phyloP scores from a whole-genome alignment of 2,113 vertebrate genomes.

The Fulica atra region DNA sequence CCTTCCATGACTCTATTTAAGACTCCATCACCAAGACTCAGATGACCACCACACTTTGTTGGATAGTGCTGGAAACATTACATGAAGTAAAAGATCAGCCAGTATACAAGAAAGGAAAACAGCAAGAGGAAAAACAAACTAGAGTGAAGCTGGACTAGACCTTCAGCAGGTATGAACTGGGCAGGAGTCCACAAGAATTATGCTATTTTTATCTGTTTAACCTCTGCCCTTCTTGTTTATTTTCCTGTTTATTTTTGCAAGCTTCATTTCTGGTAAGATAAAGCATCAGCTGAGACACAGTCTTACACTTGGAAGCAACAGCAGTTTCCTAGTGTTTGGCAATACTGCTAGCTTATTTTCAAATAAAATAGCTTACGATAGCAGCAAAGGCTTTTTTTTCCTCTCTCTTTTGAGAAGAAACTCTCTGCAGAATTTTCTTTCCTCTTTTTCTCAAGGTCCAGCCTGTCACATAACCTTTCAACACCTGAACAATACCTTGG shows the following conservation, averaged over 20 bases:
- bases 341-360: neutral
- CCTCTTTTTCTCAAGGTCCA: neutral
- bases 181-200: neutral
- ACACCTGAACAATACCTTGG: neutral
- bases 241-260: neutral
- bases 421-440: neutral
- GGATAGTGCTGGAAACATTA: neutral
- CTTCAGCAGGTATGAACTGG: neutral
- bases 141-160: neutral
- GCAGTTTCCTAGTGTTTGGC: neutral
- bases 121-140: neutral
- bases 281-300: neutral
- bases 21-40: neutral
- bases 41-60: neutral
- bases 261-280: neutral
- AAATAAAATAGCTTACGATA: neutral
- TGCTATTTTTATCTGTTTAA: neutral
- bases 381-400: neutral
- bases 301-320: neutral
- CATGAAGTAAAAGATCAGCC: neutral
- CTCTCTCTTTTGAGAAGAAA: neutral
- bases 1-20: neutral
- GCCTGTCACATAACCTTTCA: neutral
- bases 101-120: neutral
- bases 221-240: neutral